Conservation (phyloP, 2,888 invertebrate genomes). For the Chymomyza amoena region DNA sequence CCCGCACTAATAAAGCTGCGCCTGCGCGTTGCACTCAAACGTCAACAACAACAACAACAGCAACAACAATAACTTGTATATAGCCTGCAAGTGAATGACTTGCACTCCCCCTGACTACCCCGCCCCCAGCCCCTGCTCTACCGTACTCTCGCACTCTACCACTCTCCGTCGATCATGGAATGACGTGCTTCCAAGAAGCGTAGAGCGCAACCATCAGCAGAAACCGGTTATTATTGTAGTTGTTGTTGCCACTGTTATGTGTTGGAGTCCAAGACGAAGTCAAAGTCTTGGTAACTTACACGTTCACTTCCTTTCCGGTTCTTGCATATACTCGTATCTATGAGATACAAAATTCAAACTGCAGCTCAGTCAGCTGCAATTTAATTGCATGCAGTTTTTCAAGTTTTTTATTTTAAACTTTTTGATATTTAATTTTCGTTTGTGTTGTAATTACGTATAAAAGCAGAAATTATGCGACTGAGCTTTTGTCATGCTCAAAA, state of each 20-base stretch:
- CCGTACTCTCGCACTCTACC: background rate
- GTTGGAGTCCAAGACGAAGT: constrained; percentile 43
- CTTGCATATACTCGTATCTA: constrained; percentile 41
- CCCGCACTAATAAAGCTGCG: constrained; percentile 59
- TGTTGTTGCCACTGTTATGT: constrained; percentile 9
- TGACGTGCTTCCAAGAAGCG: constrained; percentile 68
- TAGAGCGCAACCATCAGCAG: constrained; percentile 17
- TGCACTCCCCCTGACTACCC: background rate
- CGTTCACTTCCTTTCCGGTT: constrained; percentile 72
- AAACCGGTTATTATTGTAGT: constrained; percentile 1
- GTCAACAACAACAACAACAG: constrained; percentile 24
- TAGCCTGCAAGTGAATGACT: constrained; percentile 71
- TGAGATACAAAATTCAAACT: background rate
- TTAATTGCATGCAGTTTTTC: constrained; percentile 43
- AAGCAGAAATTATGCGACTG: constrained; percentile 49
- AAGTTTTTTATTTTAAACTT: constrained; percentile 37
- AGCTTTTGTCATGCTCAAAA: constrained; percentile 56
- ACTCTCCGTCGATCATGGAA: constrained; percentile 23
- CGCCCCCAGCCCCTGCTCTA: background rate
- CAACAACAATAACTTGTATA: constrained; percentile 50
- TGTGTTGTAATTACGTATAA: constrained; percentile 58
- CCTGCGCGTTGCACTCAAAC: constrained; percentile 31
- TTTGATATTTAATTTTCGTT: constrained; percentile 15
- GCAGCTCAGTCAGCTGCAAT: constrained; percentile 60
- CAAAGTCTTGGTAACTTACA: constrained; percentile 69